Conservation (phyloP, 2,888 invertebrate species). For the Chrysolina oricalcia region DNA sequence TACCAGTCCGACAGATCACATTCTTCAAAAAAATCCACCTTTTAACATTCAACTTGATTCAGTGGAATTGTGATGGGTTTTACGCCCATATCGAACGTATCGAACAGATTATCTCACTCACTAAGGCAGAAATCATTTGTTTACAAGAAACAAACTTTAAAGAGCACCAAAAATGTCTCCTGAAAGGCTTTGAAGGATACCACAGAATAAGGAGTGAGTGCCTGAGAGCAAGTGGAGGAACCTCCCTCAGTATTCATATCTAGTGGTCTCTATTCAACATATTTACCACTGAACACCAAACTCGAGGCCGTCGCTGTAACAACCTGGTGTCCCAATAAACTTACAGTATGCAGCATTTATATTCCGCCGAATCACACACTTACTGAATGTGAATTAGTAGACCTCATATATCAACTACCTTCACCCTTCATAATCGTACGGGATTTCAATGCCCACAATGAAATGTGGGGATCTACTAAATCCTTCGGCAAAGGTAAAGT, state of each 20-base stretch:
- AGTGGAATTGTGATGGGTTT: conserved; percentile 45
- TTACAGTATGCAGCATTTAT: conserved; percentile 44
- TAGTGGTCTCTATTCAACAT: conserved; percentile 29
- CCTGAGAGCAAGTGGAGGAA: conserved; percentile 46
- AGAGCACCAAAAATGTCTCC: conserved; percentile 31
- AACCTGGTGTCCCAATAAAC: conserved; percentile 36
- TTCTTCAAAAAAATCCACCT: conserved; percentile 7
- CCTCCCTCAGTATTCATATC: conserved; percentile 34
- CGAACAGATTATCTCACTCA: conserved; percentile 38
- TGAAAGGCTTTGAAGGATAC: conserved; percentile 39
- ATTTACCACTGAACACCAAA: conserved; percentile 35
- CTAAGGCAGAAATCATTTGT: conserved; percentile 36
- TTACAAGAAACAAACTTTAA: conserved; percentile 50
- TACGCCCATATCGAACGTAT: conserved; percentile 39
- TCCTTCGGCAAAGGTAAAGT: conserved; percentile 2
- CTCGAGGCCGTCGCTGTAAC: conserved; percentile 43
- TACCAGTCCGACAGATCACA: conserved; percentile 20
- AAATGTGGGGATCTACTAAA: conserved; percentile 35
- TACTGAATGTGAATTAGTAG: not conserved
- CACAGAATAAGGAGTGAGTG: too few relatives aligned
- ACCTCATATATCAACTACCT: conserved; percentile 36
- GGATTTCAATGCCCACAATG: conserved; percentile 37
- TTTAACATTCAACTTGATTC: conserved; percentile 34
- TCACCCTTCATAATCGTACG: conserved; percentile 38
- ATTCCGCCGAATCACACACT: conserved; percentile 14